These are phyloP conservation scores for Phaenicophaeus curvirostris DNA, from an alignment of 2,797 vertebrate species.

Conservation along the genomic window DNA sequence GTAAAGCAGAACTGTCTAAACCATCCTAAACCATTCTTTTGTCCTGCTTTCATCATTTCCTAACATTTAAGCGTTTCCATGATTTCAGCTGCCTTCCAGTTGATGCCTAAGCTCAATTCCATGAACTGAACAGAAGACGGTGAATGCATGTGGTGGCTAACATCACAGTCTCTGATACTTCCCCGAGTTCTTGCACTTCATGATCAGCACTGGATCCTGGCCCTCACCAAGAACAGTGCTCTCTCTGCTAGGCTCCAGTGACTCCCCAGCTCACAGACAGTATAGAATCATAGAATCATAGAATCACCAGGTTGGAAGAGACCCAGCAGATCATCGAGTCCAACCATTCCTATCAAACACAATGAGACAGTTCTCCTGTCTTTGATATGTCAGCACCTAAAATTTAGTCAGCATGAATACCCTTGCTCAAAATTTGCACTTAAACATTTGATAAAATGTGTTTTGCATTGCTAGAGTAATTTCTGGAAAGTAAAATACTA, in stretches of 20 bases:
- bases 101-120: neutral
- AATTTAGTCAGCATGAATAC: neutral
- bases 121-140: neutral
- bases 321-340: too few relatives aligned
- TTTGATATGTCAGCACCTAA: neutral
- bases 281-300: too few relatives aligned
- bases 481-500: neutral
- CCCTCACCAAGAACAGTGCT: accelerated
- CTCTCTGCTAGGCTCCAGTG: neutral
- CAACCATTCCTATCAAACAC: too few relatives aligned
- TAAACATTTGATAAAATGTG: neutral
- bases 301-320: too few relatives aligned
- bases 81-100: neutral
- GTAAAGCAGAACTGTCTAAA: neutral
- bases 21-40: neutral
- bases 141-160: accelerated
- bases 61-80: neutral
- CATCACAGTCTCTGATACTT: neutral
- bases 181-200: neutral
- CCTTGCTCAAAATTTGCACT: neutral
- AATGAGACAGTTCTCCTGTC: too few relatives aligned
- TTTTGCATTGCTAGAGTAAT: neutral
- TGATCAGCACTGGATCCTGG: neutral
- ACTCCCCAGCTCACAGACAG: neutral
- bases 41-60: neutral